Evolutionary conservation across 2,113 vertebrate genomes (phyloP).

Genomic region (Probosciger aterrimus): DNA sequence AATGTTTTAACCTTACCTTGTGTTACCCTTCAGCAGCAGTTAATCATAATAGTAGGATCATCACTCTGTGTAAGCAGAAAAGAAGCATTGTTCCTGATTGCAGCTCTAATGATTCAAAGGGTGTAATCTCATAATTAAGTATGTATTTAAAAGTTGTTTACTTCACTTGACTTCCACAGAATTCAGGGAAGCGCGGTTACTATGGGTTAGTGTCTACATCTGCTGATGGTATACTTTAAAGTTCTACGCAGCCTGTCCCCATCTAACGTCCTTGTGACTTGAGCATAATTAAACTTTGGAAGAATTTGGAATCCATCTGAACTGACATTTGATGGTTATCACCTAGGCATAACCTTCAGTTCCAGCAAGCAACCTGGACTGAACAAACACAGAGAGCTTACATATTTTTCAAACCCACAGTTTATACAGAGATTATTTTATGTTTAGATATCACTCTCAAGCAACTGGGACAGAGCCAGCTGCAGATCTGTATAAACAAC

Average conservation of each 20-base stretch:
- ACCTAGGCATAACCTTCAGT: constrained; percentile 22
- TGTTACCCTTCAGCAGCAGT: constrained; percentile 39
- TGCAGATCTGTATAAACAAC: constrained; percentile 68
- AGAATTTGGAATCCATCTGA: not conserved
- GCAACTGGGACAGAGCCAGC: constrained; percentile 69
- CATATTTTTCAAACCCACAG: constrained; percentile 70
- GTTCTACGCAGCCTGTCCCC: not conserved
- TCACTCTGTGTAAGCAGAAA: constrained; percentile 43
- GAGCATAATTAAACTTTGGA: not conserved
- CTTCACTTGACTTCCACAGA: not conserved
- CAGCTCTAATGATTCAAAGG: constrained; percentile 41
- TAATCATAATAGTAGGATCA: constrained; percentile 43
- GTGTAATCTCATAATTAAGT: constrained; percentile 15
- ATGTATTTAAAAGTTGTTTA: constrained; percentile 43
- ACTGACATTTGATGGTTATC: constrained; percentile 18
- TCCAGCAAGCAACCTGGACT: constrained; percentile 26
- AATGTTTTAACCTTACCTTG: constrained; percentile 48
- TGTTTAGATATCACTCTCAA: constrained; percentile 73
- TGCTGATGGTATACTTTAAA: not conserved
- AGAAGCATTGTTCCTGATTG: constrained; percentile 38
- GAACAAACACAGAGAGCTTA: constrained; percentile 63
- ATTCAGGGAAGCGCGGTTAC: not conserved
- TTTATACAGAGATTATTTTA: constrained; percentile 77
- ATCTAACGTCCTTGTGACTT: not conserved
- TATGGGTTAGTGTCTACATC: not conserved